phyloP scores from a whole-genome alignment of 2,888 invertebrate species.

The Nomada lathburiana region DNA sequence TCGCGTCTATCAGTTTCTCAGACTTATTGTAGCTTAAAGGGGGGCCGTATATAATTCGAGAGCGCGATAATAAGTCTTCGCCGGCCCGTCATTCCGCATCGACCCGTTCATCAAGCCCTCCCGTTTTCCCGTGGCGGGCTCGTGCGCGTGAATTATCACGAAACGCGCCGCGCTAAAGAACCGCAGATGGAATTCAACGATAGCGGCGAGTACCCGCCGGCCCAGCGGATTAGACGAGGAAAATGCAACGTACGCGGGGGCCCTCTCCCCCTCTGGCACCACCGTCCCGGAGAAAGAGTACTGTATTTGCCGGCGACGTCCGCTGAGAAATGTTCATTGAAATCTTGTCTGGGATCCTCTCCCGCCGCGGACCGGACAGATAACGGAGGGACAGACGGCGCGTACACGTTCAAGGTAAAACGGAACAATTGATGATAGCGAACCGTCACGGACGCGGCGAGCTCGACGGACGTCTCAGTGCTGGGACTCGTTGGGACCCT shows the following conservation, averaged over 20 bases:
- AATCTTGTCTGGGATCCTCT: slow-evolving; percentile 70
- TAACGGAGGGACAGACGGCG: slow-evolving; percentile 23
- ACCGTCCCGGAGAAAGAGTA: slow-evolving; percentile 21
- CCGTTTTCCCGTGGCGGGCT: slow-evolving; percentile 43
- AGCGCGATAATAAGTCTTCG: slow-evolving; percentile 57
- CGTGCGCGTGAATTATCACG: slow-evolving; percentile 62
- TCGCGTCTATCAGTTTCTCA: slow-evolving; percentile 50
- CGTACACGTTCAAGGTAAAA: slow-evolving; percentile 64
- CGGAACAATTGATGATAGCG: slow-evolving; percentile 80
- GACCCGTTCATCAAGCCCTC: slow-evolving; percentile 54
- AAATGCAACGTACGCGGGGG: slow-evolving; percentile 24
- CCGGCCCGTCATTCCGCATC: slow-evolving; percentile 52
- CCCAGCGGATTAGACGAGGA: slow-evolving; percentile 45
- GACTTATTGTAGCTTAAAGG: slow-evolving; percentile 29
- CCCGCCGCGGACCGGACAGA: slow-evolving; percentile 16
- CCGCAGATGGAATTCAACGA: slow-evolving; percentile 65
- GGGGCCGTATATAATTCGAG: slow-evolving; percentile 41
- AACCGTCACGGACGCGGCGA: slow-evolving; percentile 72
- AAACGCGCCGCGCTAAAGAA: slow-evolving; percentile 53
- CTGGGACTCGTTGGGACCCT: slow-evolving; percentile 49
- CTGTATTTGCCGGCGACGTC: slow-evolving; percentile 69
- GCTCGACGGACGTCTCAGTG: slow-evolving; percentile 54
- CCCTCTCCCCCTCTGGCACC: slow-evolving; percentile 14
- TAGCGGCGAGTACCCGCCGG: slow-evolving; percentile 35
- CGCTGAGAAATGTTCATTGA: slow-evolving; percentile 77